These are phyloP conservation scores for Sebastes schlegelii DNA, from an alignment of 2,113 vertebrate species.

Conservation along the genomic window DNA sequence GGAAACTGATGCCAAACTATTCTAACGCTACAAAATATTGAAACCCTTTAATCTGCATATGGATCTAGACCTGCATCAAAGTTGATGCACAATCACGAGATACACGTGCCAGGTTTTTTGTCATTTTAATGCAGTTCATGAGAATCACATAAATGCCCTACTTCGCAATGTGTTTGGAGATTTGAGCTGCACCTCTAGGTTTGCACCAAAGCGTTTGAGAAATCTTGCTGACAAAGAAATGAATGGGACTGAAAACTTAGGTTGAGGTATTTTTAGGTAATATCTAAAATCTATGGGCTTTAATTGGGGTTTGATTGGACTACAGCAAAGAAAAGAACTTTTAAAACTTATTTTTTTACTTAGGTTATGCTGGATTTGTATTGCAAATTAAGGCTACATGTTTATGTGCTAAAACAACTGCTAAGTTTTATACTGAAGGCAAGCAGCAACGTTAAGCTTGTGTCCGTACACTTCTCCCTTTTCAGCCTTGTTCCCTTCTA, in stretches of 20 bases:
- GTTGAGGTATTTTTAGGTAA: neutral
- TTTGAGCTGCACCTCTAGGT: neutral
- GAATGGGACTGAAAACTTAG: neutral
- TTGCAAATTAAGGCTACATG: neutral
- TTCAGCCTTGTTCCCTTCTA: constrained; percentile 43
- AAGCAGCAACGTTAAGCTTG: constrained; percentile 22
- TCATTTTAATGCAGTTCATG: neutral
- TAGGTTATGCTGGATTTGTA: neutral
- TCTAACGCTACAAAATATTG: neutral
- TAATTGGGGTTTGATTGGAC: neutral
- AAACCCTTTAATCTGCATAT: neutral
- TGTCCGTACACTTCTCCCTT: constrained; percentile 22
- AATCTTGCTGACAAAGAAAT: neutral
- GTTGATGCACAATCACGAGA: neutral
- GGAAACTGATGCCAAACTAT: neutral
- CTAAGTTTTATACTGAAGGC: constrained; percentile 13
- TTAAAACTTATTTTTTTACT: neutral
- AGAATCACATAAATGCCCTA: neutral
- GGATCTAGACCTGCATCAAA: neutral
- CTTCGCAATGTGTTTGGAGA: neutral
- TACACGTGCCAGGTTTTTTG: neutral
- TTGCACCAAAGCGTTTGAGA: neutral
- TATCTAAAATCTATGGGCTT: neutral
- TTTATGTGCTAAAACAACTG: neutral
- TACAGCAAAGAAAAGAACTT: neutral